Conservation (phyloP, 1,140 invertebrate genomes). For the Sycophila sp. region DNA sequence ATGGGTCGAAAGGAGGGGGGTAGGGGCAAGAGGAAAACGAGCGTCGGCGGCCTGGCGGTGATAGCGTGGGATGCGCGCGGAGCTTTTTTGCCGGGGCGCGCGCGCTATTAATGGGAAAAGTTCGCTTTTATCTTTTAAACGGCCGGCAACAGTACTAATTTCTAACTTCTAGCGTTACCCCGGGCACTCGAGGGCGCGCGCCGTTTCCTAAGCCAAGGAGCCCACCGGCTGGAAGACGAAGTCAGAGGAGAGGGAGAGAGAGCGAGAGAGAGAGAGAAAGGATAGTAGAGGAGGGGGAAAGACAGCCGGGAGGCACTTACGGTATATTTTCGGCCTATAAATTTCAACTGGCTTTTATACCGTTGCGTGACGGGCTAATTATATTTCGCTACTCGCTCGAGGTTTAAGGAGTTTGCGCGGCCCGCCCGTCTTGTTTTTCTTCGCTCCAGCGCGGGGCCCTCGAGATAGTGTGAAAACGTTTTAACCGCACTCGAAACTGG, state of each 20-base stretch:
- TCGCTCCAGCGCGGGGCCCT: not conserved
- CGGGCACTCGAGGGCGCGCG: not conserved
- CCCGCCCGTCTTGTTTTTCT: not conserved
- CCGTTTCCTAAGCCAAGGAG: not conserved
- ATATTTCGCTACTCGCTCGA: conserved; percentile 6
- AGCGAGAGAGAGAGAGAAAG: no score
- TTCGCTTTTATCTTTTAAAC: conserved; percentile 68
- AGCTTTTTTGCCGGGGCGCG: conserved; percentile 39
- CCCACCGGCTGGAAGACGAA: no score
- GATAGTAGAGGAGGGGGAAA: conserved; percentile 23
- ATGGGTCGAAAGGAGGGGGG: conserved; percentile 52
- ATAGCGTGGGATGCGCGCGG: no score
- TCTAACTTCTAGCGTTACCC: conserved; percentile 62
- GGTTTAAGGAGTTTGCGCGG: no score
- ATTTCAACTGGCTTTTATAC: conserved; percentile 25
- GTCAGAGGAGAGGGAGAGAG: not conserved
- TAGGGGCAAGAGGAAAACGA: conserved; percentile 34
- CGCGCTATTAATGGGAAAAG: conserved; percentile 66
- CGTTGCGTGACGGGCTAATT: conserved; percentile 33
- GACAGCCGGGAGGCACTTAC: not conserved
- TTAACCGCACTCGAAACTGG: no score
- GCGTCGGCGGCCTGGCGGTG: not conserved
- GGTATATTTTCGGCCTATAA: conserved; percentile 32
- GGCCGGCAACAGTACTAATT: conserved; percentile 65
- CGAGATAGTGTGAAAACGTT: no score